Conservation (phyloP, 2,113 vertebrate species). For the Ursus arctos region DNA sequence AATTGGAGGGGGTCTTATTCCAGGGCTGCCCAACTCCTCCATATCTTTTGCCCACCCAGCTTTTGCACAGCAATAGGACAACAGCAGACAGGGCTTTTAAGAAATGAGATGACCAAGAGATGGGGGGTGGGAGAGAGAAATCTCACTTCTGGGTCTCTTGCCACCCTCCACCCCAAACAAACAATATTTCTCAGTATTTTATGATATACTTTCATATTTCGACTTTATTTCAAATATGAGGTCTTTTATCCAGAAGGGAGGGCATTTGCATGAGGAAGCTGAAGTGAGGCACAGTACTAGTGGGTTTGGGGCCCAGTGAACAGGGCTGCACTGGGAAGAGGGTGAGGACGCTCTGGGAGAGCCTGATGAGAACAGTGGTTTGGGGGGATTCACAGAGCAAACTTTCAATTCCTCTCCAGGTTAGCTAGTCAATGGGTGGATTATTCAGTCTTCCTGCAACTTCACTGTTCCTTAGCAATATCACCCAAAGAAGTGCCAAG, state of each 20-base stretch:
- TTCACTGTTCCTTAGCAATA: conserved; percentile 28
- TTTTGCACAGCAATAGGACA: not conserved
- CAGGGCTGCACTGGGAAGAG: not conserved
- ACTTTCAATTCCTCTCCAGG: not conserved
- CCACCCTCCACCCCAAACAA: not conserved
- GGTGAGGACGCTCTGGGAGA: not conserved
- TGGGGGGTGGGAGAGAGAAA: not conserved
- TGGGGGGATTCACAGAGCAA: not conserved
- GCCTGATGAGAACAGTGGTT: not conserved
- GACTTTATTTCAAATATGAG: conserved; percentile 63
- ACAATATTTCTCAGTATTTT: conserved; percentile 20
- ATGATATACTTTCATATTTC: conserved; percentile 34
- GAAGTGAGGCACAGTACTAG: not conserved
- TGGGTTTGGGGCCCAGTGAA: not conserved
- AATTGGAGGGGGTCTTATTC: not conserved
- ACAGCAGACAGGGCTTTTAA: not conserved
- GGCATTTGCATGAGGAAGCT: not conserved
- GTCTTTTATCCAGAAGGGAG: conserved; percentile 21
- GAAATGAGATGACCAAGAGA: not conserved
- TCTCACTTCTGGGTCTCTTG: not conserved
- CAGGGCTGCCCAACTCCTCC: not conserved
- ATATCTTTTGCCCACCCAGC: not conserved
- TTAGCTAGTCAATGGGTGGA: not conserved
- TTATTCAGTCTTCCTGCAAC: conserved; percentile 5
- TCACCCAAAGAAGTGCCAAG: conserved; percentile 25